Base-by-base conservation (phyloP, 92 coral and sea anemone genomes). In the Palythoa heliodiscus region DNA sequence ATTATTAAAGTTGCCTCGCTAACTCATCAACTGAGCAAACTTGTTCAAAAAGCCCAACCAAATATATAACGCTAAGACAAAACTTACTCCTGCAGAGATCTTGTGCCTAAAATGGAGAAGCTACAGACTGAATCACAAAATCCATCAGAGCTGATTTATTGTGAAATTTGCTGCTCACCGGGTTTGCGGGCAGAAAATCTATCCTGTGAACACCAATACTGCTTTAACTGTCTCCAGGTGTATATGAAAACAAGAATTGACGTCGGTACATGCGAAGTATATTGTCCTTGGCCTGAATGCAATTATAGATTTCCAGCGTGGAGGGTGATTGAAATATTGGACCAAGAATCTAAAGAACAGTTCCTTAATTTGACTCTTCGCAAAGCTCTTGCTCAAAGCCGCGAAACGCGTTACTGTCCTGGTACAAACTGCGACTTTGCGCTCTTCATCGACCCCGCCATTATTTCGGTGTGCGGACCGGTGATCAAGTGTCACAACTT, bases 391-490 rank as follows among this genome's bases (percentile, higher is more conserved):
- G 66, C 83, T 23, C 83, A 55, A 79, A 87, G 75, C 63, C 53
- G 50, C 54, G 86, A 87, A 11, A 87, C 89, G 68, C 89, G 89
- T 58, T 66, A 53, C 40, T 87, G 89, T 35, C 89, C 89, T 1
- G 89, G 89, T 22, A 60, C 40, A 55, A 73, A 78, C 73, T 87
- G 89, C 63, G 50, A 48, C 54, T 87, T 66, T 71, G 89, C 89
- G 22, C 29, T 80, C 16, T 71, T 87, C 16, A 17, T 55, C 22
- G 83, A 78, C 2, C 58, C 83, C 35, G 39, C 72, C 22, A 8
- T 7, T 9, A 54, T 58, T 22, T 50, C 39, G 12, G 54, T 4
- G 35, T 78, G 72, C 58, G 72, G 83, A 37, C 83, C 83, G 17
- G 72, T 78, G 37, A 78, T 78, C 19, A 61, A 43, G 40, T 78